Evolutionary conservation across 1,140 invertebrate species (phyloP).

Genomic region (Pollicipes pollicipes): DNA sequence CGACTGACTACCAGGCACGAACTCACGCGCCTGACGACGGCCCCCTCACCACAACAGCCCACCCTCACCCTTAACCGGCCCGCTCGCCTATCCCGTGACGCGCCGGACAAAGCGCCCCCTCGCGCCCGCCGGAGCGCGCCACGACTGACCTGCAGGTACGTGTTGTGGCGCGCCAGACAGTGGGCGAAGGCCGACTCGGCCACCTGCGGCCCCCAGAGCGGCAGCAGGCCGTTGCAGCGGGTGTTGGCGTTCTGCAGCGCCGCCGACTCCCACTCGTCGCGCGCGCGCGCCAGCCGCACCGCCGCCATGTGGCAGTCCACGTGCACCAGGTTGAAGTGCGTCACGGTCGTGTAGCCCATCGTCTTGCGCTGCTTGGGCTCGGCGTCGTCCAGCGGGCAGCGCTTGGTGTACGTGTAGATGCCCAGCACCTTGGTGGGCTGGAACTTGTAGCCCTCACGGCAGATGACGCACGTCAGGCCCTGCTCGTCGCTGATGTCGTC

Average conservation of each 20-base stretch:
- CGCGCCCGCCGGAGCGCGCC: no score
- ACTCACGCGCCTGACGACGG: no score
- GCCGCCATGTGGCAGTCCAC: constrained; percentile 95
- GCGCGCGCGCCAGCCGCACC: constrained; percentile 49
- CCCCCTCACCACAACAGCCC: no score
- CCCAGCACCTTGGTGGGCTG: constrained; percentile 49
- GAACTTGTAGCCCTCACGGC: constrained; percentile 80
- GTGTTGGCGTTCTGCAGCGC: constrained; percentile 95
- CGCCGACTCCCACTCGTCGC: constrained; percentile 96
- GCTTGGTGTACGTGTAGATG: constrained; percentile 93
- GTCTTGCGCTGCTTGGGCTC: constrained; percentile 55
- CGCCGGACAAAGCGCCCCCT: no score
- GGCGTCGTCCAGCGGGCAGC: constrained; percentile 83
- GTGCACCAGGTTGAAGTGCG: constrained; percentile 96
- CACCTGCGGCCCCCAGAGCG: constrained; percentile 89
- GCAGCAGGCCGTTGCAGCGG: constrained; percentile 86
- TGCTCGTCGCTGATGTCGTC: constrained; percentile 37
- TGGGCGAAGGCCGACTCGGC: constrained; percentile 85
- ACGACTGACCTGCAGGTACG: constrained; percentile 38
- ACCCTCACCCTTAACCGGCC: no score
- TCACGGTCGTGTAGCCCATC: constrained; percentile 69
- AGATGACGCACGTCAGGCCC: constrained; percentile 75
- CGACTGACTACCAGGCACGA: no score
- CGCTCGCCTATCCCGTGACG: no score
- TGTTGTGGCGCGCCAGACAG: constrained; percentile 52